Evolutionary conservation across 2,113 vertebrate genomes (phyloP), one percentile per base, ranked within the genome.

Genomic region (Thamnophis sirtalis): DNA sequence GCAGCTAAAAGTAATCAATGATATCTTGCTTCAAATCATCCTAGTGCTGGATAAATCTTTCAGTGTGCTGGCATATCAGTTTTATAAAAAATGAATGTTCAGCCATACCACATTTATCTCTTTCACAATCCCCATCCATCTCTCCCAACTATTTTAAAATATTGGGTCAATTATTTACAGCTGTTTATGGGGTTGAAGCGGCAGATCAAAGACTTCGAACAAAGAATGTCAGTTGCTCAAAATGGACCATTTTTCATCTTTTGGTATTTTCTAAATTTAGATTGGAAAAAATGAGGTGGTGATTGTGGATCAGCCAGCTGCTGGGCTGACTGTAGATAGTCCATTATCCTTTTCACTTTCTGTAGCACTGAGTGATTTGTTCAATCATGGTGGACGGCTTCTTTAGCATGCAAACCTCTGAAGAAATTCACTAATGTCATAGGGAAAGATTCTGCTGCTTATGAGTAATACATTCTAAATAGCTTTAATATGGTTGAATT

Each of bases 41-140:
- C 86, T 88, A 88, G 24, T 33, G 13, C 19, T 26, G 50, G 22
- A 92, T 92, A 88, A 80, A 80, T 73, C 58, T 88, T 87, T 87
- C 50, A 73, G 33, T 55, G 60, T 73, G 4, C 21, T 9, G 50
- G 58, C 11, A 88, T 53, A 55, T 43, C 58, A 87, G 86, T 73
- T 60, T 54, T 88, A 92, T 88, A 92, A 91, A 92, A 84, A 88
- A 88, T 73, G 86, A 63, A 87, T 54, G 50, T 48, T 43, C 86
- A 48, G 28, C 8, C 50, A 48, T 73, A 26, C n/a, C 60, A 54
- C 48, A 73, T 87, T 88, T 92, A 88, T 73, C 60, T 54, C n/a
- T 51, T 92, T 92, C 60, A 92, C 86, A 73, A 48, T 92, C 60
- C 87, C 60, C 60, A 92, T 92, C 50, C 24, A 87, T 91, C 58